These are phyloP conservation scores for Drosophila trichaetosa DNA, from an alignment of 2,888 invertebrate genomes.

Conservation along the genomic window DNA sequence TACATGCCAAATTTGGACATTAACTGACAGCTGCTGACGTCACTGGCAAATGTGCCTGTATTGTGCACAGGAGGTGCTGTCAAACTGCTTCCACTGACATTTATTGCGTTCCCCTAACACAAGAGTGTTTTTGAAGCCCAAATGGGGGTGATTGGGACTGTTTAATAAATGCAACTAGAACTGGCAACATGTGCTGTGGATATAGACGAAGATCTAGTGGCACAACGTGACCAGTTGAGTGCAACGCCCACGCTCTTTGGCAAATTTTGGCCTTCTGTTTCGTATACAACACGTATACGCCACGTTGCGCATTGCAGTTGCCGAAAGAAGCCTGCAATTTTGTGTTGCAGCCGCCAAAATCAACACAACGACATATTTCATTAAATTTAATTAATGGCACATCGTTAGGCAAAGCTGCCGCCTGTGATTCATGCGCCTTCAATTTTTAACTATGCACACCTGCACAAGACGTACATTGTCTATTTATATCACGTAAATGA, in stretches of 20 bases:
- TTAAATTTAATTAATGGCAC: slow-evolving; percentile 72
- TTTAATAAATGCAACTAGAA: slow-evolving; percentile 37
- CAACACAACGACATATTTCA: slow-evolving; percentile 71
- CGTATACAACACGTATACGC: slow-evolving; percentile 61
- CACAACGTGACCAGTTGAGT: slow-evolving; percentile 17
- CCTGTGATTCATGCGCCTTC: slow-evolving; percentile 48
- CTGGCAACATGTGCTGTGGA: slow-evolving; percentile 30
- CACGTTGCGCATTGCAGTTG: slow-evolving; percentile 45
- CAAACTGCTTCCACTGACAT: slow-evolving; percentile 46
- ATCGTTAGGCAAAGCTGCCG: slow-evolving; percentile 33
- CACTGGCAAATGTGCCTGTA: slow-evolving; percentile 34
- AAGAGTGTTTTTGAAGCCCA: background rate
- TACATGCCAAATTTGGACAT: slow-evolving; percentile 30
- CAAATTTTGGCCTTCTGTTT: slow-evolving; percentile 37
- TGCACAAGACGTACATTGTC: background rate
- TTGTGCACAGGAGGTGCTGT: slow-evolving; percentile 11
- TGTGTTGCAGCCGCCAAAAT: slow-evolving; percentile 53
- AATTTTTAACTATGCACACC: slow-evolving; percentile 8
- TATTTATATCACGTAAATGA: background rate
- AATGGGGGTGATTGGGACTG: background rate
- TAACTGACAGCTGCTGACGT: slow-evolving; percentile 64
- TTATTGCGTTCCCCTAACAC: slow-evolving; percentile 48
- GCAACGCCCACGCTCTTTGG: slow-evolving; percentile 8
- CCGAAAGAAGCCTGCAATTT: slow-evolving; percentile 13
- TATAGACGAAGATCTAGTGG: slow-evolving; percentile 37